phyloP scores from a whole-genome alignment of 2,113 vertebrate species.

The Dasyornis broadbenti region DNA sequence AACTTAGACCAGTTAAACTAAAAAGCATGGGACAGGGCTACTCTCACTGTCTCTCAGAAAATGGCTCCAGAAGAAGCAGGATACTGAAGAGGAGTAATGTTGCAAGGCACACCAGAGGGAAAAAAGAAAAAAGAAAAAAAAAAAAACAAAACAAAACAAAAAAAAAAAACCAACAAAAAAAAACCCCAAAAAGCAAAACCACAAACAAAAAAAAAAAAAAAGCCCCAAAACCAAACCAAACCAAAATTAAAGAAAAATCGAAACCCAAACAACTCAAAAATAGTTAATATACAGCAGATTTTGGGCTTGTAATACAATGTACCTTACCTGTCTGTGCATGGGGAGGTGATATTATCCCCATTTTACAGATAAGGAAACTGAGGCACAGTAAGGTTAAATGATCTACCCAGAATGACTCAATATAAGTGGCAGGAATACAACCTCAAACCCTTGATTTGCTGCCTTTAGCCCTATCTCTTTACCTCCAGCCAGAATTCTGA shows the following conservation, averaged over 20 bases:
- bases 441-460: background rate
- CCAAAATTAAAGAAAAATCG: background rate
- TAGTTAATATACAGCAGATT: background rate
- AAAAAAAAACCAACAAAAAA: background rate
- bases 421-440: background rate
- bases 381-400: background rate
- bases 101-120: background rate
- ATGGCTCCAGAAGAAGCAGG: background rate
- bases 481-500: background rate
- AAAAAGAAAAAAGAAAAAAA: background rate
- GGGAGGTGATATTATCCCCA: background rate
- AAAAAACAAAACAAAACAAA: background rate
- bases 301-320: background rate
- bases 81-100: background rate
- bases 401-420: background rate
- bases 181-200: background rate
- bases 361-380: background rate
- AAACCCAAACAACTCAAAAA: background rate
- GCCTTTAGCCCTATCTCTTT: background rate
- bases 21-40: background rate
- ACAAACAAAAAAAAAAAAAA: background rate
- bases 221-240: background rate
- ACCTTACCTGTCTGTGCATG: background rate
- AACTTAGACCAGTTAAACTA: background rate
- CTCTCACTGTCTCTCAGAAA: background rate